A percentile compares a stretch with the other conserved stretches of the same genome.
Evolutionary conservation across 2,113 vertebrate species (phyloP).

Genomic region (Entomyzon cyanotis): DNA sequence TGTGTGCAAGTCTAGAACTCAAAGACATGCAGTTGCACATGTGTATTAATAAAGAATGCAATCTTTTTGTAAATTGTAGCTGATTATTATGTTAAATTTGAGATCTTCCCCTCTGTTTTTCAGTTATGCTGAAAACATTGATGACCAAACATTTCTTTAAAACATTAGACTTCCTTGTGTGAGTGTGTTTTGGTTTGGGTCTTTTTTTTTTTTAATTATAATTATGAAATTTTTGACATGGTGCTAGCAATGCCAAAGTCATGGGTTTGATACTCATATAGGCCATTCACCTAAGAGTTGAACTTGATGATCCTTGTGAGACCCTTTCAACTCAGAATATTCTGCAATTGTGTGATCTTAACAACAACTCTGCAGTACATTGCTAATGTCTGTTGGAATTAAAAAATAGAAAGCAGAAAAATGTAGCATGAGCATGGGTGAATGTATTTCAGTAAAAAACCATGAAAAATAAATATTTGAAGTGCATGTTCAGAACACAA

Average conservation of each 20-base stretch:
- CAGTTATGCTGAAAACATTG: neutral
- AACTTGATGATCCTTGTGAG: neutral
- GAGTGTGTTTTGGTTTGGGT: neutral
- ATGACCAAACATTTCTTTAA: neutral
- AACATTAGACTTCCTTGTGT: neutral
- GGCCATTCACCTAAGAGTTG: neutral
- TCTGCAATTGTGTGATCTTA: neutral
- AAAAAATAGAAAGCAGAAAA: conserved; percentile 9
- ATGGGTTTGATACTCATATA: neutral
- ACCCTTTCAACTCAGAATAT: neutral
- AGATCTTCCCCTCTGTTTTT: neutral
- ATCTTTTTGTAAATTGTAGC: neutral
- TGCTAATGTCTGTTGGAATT: neutral
- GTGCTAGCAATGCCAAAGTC: neutral
- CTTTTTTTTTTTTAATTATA: neutral
- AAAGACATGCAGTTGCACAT: neutral
- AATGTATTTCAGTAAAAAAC: neutral
- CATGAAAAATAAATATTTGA: neutral
- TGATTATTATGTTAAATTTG: neutral
- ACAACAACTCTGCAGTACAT: neutral
- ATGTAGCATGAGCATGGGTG: neutral
- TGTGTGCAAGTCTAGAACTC: neutral
- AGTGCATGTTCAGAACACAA: neutral
- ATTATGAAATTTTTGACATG: neutral
- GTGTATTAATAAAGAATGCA: neutral